Percentiles rank a stretch among this genome's conserved stretches.
Evolutionary conservation across 2,113 vertebrate genomes (phyloP).

Genomic region (Nanorana parkeri): DNA sequence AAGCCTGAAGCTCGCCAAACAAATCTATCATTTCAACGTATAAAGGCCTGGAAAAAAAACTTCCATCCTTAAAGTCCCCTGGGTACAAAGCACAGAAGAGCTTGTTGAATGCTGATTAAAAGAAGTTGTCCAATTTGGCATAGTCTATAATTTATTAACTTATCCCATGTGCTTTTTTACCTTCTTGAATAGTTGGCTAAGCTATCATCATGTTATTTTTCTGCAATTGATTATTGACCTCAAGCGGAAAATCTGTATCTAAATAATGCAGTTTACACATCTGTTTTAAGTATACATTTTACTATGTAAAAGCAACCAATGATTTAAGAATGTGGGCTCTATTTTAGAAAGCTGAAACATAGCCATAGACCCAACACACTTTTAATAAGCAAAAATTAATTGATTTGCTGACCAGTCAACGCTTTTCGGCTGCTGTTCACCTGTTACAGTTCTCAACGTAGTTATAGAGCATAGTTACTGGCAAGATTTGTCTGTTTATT

Average conservation of each 20-base stretch:
- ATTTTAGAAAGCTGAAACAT: too few species aligned
- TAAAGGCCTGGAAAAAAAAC: not conserved
- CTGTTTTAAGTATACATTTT: not conserved
- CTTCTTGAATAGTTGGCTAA: not conserved
- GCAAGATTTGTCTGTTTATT: too few species aligned
- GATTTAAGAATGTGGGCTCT: not conserved
- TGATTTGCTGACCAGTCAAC: too few species aligned
- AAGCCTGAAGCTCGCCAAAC: slow-evolving; percentile 26
- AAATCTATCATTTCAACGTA: slow-evolving; percentile 18
- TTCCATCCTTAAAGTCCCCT: not conserved
- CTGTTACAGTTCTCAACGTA: too few species aligned
- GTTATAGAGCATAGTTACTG: too few species aligned
- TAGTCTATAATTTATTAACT: not conserved
- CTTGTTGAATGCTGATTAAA: not conserved
- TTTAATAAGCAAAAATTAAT: too few species aligned
- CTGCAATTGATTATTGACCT: not conserved
- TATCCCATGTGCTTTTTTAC: not conserved
- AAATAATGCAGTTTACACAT: not conserved
- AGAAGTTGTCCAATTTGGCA: not conserved
- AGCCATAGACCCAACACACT: too few species aligned
- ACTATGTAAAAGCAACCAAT: not conserved
- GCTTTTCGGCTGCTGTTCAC: too few species aligned
- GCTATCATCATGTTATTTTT: not conserved
- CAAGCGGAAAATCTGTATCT: not conserved
- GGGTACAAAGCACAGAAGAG: not conserved